A percentile compares a stretch with the other conserved stretches of the same genome.
Evolutionary conservation across 2,888 invertebrate genomes (phyloP).

Genomic region (Drosophila borborema): DNA sequence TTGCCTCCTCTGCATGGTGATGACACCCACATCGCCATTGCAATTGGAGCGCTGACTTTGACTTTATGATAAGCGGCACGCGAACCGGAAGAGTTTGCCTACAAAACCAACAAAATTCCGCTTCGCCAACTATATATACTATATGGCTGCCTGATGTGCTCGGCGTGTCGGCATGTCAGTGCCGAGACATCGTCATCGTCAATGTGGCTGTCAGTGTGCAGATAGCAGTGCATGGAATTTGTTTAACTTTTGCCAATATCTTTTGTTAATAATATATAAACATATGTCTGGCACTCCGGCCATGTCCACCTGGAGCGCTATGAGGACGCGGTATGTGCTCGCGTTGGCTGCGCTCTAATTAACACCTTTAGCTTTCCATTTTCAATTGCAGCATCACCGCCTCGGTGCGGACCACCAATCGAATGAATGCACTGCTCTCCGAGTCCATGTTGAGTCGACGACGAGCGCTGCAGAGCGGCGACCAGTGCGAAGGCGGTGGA

Average conservation of each 20-base stretch:
- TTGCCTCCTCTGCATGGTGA: constrained; percentile 49
- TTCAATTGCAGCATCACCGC: constrained; percentile 81
- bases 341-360: background rate
- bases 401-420: constrained; percentile 84
- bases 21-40: constrained; percentile 80
- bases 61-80: constrained; percentile 81
- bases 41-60: constrained; percentile 72
- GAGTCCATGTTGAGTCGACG: constrained; percentile 82
- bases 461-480: constrained; percentile 66
- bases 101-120: constrained; percentile 73
- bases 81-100: constrained; percentile 52
- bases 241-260: constrained; percentile 63
- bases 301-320: constrained; percentile 80
- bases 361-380: constrained; percentile 20
- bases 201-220: constrained; percentile 69
- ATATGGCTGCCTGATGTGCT: constrained; percentile 50
- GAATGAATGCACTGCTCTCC: constrained; percentile 84
- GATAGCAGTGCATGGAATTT: constrained; percentile 75
- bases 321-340: constrained; percentile 78
- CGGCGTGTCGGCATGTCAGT: constrained; percentile 70
- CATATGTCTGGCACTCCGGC: constrained; percentile 42
- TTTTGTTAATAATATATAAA: background rate
- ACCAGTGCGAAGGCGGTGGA: constrained; percentile 57
- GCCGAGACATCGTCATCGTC: constrained; percentile 44
- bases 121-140: constrained; percentile 35